Conservation (phyloP, 2,113 vertebrate species). For the Hydrochoerus hydrochaeris region DNA sequence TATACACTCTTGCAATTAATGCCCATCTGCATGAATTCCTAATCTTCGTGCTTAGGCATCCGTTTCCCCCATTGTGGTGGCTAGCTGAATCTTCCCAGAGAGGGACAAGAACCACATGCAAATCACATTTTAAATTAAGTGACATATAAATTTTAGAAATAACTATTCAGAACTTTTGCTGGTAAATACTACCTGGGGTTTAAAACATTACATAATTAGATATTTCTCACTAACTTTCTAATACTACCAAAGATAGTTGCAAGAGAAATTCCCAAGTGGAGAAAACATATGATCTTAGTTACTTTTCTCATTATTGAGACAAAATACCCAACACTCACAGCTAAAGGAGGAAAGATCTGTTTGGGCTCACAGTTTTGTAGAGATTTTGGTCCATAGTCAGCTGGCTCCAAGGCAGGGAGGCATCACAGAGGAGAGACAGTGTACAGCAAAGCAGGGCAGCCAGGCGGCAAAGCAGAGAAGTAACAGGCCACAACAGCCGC, state of each 20-base stretch:
- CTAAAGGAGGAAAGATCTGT: neutral
- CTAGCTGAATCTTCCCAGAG: neutral
- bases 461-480: neutral
- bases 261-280: neutral
- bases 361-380: neutral
- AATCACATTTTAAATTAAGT: neutral
- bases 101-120: neutral
- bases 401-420: neutral
- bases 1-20: neutral
- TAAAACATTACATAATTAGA: neutral
- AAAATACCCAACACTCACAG: too few relatives aligned
- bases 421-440: neutral
- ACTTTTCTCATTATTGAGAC: neutral
- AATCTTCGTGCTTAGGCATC: neutral
- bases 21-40: neutral
- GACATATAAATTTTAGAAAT: neutral
- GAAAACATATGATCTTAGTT: neutral
- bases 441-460: neutral
- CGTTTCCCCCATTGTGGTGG: neutral
- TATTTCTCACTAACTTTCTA: neutral
- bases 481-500: neutral
- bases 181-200: neutral
- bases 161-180: neutral
- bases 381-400: neutral
- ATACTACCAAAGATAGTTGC: neutral